Conservation (phyloP, 2,888 invertebrate genomes). For the Drosophila neonasuta region DNA sequence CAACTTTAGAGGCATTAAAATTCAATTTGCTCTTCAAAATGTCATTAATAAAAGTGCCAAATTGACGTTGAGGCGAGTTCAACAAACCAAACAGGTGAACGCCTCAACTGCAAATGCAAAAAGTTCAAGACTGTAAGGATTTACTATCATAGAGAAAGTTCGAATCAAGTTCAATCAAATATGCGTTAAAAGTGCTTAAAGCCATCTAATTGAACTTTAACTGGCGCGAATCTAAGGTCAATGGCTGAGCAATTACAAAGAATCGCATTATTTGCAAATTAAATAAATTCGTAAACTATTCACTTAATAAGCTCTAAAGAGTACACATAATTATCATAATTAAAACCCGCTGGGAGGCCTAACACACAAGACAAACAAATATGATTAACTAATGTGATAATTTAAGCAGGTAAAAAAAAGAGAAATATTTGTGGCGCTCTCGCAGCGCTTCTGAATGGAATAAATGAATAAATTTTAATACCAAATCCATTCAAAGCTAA, state of each 20-base stretch:
- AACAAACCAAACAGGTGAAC: slow-evolving; percentile 24
- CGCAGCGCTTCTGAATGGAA: slow-evolving; percentile 32
- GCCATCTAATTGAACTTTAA: slow-evolving; percentile 42
- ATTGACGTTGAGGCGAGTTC: slow-evolving; percentile 28
- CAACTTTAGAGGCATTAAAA: slow-evolving; percentile 44
- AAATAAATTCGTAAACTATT: slow-evolving; percentile 12
- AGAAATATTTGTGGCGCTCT: slow-evolving; percentile 17
- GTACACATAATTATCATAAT: slow-evolving; percentile 43
- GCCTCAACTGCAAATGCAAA: not conserved
- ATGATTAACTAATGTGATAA: slow-evolving; percentile 56
- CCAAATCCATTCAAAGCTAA: slow-evolving; percentile 36
- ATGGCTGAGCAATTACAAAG: slow-evolving; percentile 33
- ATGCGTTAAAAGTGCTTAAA: slow-evolving; percentile 18
- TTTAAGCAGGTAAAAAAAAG: slow-evolving; percentile 44
- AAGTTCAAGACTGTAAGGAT: slow-evolving; percentile 27
- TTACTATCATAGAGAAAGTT: slow-evolving; percentile 36
- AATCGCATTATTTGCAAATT: slow-evolving; percentile 22
- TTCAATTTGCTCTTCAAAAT: slow-evolving; percentile 50
- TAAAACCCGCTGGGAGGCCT: slow-evolving; percentile 27
- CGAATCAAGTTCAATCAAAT: slow-evolving; percentile 15
- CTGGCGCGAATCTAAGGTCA: slow-evolving; percentile 37
- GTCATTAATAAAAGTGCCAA: slow-evolving; percentile 35
- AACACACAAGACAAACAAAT: slow-evolving; percentile 25
- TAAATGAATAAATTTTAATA: slow-evolving; percentile 60
- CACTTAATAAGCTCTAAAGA: slow-evolving; percentile 26